Base-by-base conservation (phyloP, 2,888 invertebrate genomes). In the Lymantria dispar region DNA sequence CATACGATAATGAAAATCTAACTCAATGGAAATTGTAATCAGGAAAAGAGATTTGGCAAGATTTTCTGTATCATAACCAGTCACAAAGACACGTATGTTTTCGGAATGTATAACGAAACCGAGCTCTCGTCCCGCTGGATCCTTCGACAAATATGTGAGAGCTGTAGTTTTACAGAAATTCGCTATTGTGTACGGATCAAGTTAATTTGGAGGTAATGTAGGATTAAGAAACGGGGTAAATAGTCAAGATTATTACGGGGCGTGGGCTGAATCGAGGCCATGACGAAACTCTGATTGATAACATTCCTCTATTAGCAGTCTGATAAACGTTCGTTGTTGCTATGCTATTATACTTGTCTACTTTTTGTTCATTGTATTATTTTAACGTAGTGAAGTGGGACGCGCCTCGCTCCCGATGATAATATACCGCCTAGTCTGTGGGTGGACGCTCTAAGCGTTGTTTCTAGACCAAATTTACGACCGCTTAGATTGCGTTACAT, bases 271-370 rank as follows among this genome's bases (percentile, higher is more conserved):
- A 87, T 86, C 72, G 85, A 75, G 88, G 88, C 71, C 87, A 80
- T 80, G 84, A 84, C 86, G 86, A 83, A 85, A 87, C 79, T 65
- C 70, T 84, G 86, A 86, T 87, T 88, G 88, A 89, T 90, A 88
- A 86, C 80, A 77, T 72, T 70, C 66, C 64, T 70, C 71, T 65
- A 75, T 74, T 77, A 75, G 72, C 78, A 76, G 72, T 76, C 78
- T 80, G 83, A 77, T 74, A 72, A 72, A 70, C 64, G 62, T 56
- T 61, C 62, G 64, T 63, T 76, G 84, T 85, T 83, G 76, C 86
- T 74, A 83, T 72, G 79, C 73, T 60, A 64, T 54, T 57, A 60
- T 47, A 54, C 47, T 47, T 42, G 52, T 33, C 45, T 50, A 53
- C 54, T 52, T 55, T 57, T 62, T 50, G 50, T 52, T 58, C 64